These are phyloP conservation scores for Pristiophorus japonicus DNA, from an alignment of 2,113 vertebrate species.

Conservation along the genomic window DNA sequence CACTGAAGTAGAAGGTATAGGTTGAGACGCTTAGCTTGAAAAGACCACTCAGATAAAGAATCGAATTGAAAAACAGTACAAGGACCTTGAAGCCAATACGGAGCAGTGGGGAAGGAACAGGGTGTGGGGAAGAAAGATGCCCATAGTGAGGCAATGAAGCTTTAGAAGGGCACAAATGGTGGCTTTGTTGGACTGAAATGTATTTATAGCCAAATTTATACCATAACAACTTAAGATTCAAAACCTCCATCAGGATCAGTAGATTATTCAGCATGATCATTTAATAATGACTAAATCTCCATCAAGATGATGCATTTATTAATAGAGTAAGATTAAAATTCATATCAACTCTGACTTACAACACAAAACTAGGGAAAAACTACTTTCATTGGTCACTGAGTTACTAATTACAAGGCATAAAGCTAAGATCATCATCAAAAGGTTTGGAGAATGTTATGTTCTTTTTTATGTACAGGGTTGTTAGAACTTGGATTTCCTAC, in stretches of 20 bases:
- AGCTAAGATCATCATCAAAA: not conserved
- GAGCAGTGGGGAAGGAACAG: not conserved
- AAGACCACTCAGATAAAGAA: not conserved
- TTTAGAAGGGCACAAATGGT: not conserved
- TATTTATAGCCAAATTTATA: not conserved
- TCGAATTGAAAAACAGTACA: not conserved
- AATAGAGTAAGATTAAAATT: not conserved
- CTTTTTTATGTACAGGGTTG: not conserved
- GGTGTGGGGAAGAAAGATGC: not conserved
- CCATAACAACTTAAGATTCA: not conserved
- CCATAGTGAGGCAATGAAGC: not conserved
- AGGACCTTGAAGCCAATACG: not conserved
- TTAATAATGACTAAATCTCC: not conserved
- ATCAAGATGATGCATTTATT: not conserved
- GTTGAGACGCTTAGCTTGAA: not conserved
- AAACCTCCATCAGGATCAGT: not conserved
- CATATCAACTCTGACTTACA: not conserved
- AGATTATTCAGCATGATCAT: not conserved
- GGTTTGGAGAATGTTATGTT: not conserved
- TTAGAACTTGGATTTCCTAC: not conserved
- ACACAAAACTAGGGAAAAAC: not conserved
- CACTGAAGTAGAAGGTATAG: not conserved
- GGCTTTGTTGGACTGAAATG: not conserved
- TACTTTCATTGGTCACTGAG: not conserved
- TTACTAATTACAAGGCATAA: not conserved